These are phyloP conservation scores for Ostrea denselamellosa DNA, from an alignment of 1,140 invertebrate genomes.

Conservation along the genomic window DNA sequence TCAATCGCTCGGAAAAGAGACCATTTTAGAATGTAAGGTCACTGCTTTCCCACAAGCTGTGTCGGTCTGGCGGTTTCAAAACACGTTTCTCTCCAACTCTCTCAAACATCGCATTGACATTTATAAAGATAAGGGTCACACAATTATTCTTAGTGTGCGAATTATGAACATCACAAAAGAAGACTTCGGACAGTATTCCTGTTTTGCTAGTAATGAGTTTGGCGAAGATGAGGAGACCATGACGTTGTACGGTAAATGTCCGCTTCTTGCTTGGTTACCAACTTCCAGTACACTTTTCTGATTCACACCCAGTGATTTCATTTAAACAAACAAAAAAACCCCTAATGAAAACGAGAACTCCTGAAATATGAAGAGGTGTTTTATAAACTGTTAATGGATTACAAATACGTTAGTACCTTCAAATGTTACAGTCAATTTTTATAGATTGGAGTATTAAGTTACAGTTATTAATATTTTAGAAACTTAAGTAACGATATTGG, in stretches of 20 bases:
- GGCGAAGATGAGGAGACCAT: constrained; percentile 91
- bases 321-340: background rate
- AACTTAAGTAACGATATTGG: no score
- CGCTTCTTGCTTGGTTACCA: background rate
- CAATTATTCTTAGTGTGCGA: constrained; percentile 89
- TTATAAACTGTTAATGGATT: no score
- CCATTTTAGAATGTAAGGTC: constrained; percentile 89
- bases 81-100: constrained; percentile 38
- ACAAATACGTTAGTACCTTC: no score
- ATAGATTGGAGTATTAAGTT: no score
- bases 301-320: background rate
- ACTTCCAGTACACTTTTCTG: background rate
- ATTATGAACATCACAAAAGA: constrained; percentile 88
- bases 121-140: constrained; percentile 86
- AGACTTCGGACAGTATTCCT: constrained; percentile 94
- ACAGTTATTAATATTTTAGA: no score
- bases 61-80: constrained; percentile 89
- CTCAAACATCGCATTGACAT: constrained; percentile 84
- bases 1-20: constrained; percentile 70
- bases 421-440: no score
- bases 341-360: no score
- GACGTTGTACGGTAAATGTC: constrained; percentile 87
- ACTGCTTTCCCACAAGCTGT: constrained; percentile 93
- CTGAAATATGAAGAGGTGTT: no score
- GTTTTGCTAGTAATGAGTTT: constrained; percentile 92